Evolutionary conservation across 2,113 vertebrate genomes (phyloP), one percentile per base, ranked within the genome.

Genomic region (Lamprotornis superbus): DNA sequence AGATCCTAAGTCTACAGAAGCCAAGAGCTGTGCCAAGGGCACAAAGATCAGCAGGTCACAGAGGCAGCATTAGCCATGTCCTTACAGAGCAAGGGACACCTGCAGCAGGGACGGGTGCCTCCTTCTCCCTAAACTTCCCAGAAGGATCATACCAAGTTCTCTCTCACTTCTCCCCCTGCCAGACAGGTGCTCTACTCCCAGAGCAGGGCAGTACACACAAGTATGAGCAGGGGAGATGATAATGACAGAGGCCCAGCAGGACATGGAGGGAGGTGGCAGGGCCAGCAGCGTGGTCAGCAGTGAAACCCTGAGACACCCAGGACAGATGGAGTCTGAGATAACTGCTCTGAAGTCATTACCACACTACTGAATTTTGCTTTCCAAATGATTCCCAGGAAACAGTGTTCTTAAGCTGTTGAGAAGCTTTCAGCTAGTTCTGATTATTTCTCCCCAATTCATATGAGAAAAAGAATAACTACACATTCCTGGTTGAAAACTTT

Each of bases 61-160:
- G 37, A 40, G 28, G 53, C 65, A 87, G 47, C 42, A 68, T 21
- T 39, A 85, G 6, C 23, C 12, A 1, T 2, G 33, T 79, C 52
- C 65, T 52, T 22, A n/a, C 2, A 4, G 44, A 90, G 40, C 40
- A 65, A 57, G 57, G 46, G 55, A 69, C 22, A 65, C 33, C 39
- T 52, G 33, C 55, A 63, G 65, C 53, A 31, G 40, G 33, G 12
- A 14, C 31, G 67, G 17, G 22, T 39, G 15, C 47, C 27, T 80
- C 11, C 44, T 84, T 39, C 30, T n/a, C 22, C 25, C 31, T 49
- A 2, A 53, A 30, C 31, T 35, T 37, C 46, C 47, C 49, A 30
- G 33, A 82, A 35, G 0, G 3, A 0, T 24, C 55, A 47, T 4
- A 60, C 28, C 15, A 40, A 65, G 30, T 52, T 37, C 16, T 42